Evolutionary conservation across 1,140 invertebrate genomes (phyloP).

Genomic region (Platyura marginata): DNA sequence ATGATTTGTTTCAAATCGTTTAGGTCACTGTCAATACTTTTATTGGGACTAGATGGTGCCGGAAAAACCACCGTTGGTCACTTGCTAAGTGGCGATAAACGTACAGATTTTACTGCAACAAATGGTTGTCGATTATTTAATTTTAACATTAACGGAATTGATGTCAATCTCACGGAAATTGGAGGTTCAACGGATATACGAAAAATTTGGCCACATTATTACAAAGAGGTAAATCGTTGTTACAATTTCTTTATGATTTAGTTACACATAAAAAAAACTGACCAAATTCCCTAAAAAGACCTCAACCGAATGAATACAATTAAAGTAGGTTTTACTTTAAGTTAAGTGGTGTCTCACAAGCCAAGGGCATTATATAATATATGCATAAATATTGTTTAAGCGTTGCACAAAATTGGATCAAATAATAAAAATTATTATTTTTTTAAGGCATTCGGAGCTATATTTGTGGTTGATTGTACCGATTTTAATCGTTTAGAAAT

Average conservation of each 20-base stretch:
- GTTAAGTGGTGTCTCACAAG: too few species aligned
- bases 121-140: neutral
- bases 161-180: neutral
- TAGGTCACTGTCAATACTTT: neutral
- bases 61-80: neutral
- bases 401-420: neutral
- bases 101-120: neutral
- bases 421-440: neutral
- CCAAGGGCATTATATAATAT: neutral
- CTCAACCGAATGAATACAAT: too few species aligned
- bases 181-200: neutral
- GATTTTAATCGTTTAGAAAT: neutral
- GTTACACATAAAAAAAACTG: too few species aligned
- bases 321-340: too few species aligned
- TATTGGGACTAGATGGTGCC: neutral
- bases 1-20: too few species aligned
- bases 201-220: neutral
- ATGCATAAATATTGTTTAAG: too few species aligned
- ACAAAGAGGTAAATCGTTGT: neutral
- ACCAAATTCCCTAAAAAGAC: too few species aligned
- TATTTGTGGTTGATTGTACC: conserved; percentile 1
- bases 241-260: too few species aligned
- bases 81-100: neutral
- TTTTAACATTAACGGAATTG: neutral
- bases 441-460: neutral